phyloP scores from a whole-genome alignment of 2,113 vertebrate species.

The Arvicanthis niloticus region DNA sequence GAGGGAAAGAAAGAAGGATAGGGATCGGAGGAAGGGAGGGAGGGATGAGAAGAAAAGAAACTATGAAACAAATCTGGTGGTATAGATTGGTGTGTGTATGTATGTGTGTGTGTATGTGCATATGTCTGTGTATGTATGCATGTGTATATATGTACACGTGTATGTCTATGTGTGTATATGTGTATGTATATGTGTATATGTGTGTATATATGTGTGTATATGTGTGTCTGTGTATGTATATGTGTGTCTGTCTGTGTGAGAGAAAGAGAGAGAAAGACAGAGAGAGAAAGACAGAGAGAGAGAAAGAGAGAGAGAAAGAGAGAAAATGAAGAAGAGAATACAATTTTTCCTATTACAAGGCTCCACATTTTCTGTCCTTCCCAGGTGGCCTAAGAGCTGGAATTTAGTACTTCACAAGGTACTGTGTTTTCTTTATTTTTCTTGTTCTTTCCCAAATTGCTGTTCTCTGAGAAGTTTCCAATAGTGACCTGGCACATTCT shows the following conservation, averaged over 20 bases:
- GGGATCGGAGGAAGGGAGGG: fast-evolving
- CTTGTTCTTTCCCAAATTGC: neutral
- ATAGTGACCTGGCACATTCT: neutral
- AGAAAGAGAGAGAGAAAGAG: neutral
- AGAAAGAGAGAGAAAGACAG: no score
- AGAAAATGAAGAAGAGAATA: neutral
- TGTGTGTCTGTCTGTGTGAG: neutral
- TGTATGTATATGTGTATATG: neutral
- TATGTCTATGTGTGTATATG: neutral
- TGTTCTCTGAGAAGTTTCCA: neutral
- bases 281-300: neutral
- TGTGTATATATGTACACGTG: neutral
- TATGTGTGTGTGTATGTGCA: neutral
- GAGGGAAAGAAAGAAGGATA: neutral
- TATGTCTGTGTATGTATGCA: neutral
- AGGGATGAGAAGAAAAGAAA: neutral
- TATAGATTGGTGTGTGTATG: no score
- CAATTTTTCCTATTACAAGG: neutral
- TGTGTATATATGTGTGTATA: neutral
- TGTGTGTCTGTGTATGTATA: neutral
- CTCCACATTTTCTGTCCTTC: neutral
- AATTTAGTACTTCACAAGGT: no score
- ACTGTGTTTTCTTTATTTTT: neutral
- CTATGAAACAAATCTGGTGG: neutral
- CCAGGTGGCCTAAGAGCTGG: no score